These are phyloP conservation scores for Danaus melanippus DNA, from an alignment of 1,140 invertebrate species.

Conservation along the genomic window DNA sequence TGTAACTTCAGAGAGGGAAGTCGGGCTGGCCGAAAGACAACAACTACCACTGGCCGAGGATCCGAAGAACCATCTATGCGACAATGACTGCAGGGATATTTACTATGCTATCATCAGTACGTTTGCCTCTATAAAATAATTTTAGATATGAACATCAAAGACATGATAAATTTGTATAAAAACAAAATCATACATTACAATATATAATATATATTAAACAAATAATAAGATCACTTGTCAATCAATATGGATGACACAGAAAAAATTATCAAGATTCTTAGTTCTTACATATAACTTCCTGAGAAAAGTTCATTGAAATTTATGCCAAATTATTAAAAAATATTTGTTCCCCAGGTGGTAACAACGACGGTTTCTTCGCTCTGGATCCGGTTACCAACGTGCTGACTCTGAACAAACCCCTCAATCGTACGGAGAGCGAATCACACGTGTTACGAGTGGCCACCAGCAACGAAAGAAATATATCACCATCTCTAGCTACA, in stretches of 20 bases:
- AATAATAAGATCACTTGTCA: no score
- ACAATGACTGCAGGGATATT: conserved; percentile 45
- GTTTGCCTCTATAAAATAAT: no score
- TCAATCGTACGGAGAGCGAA: conserved; percentile 52
- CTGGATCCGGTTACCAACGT: conserved; percentile 45
- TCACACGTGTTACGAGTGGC: conserved; percentile 49
- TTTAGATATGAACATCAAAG: no score
- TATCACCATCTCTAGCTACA: conserved; percentile 18
- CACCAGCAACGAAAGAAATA: conserved; percentile 45
- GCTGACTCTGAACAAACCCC: conserved; percentile 38
- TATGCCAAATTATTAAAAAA: no score
- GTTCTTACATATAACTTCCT: no score
- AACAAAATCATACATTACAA: no score
- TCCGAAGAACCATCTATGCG: conserved; percentile 57
- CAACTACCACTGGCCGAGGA: conserved; percentile 57
- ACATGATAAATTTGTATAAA: no score
- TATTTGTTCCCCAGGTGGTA: conserved; percentile 40
- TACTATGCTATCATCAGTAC: conserved; percentile 69
- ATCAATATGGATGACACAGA: no score
- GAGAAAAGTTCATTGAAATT: no score
- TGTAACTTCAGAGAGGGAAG: conserved; percentile 54
- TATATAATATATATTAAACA: no score
- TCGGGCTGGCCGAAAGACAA: conserved; percentile 39
- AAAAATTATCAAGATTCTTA: no score
- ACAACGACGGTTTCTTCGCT: conserved; percentile 48